These are phyloP conservation scores for Carlito syrichta DNA, from an alignment of 2,113 vertebrate genomes.

Conservation along the genomic window DNA sequence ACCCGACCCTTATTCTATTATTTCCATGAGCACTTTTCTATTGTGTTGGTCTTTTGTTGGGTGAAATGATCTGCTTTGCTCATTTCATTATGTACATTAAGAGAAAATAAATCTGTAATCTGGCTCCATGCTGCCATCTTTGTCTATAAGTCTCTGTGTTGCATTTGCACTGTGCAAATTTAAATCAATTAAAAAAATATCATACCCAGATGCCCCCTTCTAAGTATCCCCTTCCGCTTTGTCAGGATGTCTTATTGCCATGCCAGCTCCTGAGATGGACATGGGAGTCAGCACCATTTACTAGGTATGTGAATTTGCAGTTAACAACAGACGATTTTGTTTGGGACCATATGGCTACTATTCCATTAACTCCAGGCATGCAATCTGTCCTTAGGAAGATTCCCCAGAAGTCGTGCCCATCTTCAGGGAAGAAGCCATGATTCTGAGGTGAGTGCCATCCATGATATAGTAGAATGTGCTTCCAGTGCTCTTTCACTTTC, in stretches of 20 bases:
- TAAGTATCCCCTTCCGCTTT: neutral
- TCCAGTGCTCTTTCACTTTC: fast-evolving
- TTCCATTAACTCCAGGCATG: neutral
- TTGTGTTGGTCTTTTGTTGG: neutral
- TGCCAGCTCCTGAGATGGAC: neutral
- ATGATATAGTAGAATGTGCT: fast-evolving
- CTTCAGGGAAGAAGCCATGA: neutral
- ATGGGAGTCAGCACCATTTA: fast-evolving
- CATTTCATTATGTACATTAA: neutral
- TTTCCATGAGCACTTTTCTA: neutral
- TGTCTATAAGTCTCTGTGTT: neutral
- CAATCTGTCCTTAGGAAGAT: neutral
- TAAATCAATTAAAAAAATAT: neutral
- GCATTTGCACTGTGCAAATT: neutral
- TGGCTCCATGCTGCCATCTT: neutral
- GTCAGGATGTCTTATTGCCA: neutral
- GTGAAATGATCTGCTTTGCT: neutral
- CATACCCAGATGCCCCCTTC: neutral
- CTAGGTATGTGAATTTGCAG: slow-evolving; percentile 5
- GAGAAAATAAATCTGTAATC: neutral
- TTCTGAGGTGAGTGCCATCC: neutral
- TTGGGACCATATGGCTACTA: fast-evolving
- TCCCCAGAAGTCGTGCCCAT: neutral
- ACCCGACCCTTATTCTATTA: too few species aligned
- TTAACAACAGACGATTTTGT: neutral